These are phyloP conservation scores for Hypolimnas misippus DNA, from an alignment of 2,888 invertebrate species.

Conservation along the genomic window DNA sequence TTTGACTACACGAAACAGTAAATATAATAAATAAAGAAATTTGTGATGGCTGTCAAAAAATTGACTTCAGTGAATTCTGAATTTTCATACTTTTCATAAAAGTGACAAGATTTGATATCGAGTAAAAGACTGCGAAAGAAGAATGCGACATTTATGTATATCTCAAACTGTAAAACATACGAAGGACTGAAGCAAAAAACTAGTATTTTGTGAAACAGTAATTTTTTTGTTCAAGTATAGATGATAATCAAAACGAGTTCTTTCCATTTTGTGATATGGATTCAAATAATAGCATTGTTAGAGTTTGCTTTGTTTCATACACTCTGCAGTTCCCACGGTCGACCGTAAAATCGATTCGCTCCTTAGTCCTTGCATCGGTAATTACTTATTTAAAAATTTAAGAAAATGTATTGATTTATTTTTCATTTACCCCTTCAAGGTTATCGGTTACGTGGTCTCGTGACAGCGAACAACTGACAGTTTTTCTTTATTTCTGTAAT, in stretches of 20 bases:
- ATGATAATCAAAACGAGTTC: not conserved
- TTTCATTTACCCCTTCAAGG: slow-evolving; percentile 14
- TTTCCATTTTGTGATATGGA: not conserved
- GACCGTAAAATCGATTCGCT: slow-evolving; percentile 29
- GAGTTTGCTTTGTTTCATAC: slow-evolving; percentile 1
- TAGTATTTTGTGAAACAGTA: not conserved
- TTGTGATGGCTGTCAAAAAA: no score
- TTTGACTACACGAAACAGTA: no score
- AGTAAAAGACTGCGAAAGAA: no score
- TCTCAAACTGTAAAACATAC: no score
- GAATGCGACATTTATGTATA: no score
- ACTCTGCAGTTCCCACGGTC: slow-evolving; percentile 20
- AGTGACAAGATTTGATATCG: no score
- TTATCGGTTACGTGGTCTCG: not conserved
- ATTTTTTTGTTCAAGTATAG: not conserved
- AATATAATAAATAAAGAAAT: no score
- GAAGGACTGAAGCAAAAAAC: no score
- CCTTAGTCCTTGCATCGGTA: slow-evolving; percentile 10
- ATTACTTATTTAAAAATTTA: slow-evolving; percentile 19
- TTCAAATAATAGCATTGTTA: not conserved
- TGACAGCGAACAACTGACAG: not conserved
- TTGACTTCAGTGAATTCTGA: no score
- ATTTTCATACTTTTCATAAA: no score
- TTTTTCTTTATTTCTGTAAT: not conserved
- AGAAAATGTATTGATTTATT: slow-evolving; percentile 6